Percentiles rank a stretch among this genome's conserved stretches.
Evolutionary conservation across 2,888 invertebrate genomes (phyloP).

Genomic region (Papilio demoleus): DNA sequence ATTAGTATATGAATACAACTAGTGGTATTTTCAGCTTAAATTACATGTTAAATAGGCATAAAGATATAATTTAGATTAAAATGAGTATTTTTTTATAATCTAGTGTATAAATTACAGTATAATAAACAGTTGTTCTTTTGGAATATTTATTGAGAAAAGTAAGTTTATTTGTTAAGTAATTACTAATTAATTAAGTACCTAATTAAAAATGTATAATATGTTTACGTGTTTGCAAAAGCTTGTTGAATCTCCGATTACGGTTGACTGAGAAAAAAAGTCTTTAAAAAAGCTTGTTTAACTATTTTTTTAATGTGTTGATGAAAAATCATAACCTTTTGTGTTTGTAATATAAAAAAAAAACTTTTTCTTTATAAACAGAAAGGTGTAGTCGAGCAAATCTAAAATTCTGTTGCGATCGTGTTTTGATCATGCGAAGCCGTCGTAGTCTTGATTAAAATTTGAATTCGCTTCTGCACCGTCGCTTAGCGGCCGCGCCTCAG

Average conservation of each 20-base stretch:
- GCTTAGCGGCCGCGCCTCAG: constrained; percentile 43
- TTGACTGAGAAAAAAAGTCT: too few relatives aligned
- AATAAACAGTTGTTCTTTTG: background rate
- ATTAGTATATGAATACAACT: constrained; percentile 3
- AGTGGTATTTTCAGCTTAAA: background rate
- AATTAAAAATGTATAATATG: background rate
- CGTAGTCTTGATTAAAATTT: constrained; percentile 53
- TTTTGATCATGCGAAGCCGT: constrained; percentile 48
- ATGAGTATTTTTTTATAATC: background rate
- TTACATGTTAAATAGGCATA: constrained; percentile 2
- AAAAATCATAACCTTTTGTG: constrained; percentile 11
- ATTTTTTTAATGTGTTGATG: background rate
- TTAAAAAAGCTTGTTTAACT: too few relatives aligned
- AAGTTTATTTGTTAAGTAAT: background rate
- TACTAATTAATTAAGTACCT: background rate
- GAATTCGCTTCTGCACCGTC: constrained; percentile 47
- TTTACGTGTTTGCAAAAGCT: background rate
- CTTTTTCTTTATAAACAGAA: constrained; percentile 28
- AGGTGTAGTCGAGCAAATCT: constrained; percentile 34
- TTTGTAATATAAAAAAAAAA: constrained; percentile 7
- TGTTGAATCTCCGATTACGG: too few relatives aligned
- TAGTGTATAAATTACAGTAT: background rate
- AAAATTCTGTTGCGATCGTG: constrained; percentile 46
- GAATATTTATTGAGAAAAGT: background rate
- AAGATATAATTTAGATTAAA: constrained; percentile 15